Percentiles rank a stretch among this genome's conserved stretches.
Conservation (phyloP, 1,140 invertebrate genomes). For the Megalonaias nervosa region DNA sequence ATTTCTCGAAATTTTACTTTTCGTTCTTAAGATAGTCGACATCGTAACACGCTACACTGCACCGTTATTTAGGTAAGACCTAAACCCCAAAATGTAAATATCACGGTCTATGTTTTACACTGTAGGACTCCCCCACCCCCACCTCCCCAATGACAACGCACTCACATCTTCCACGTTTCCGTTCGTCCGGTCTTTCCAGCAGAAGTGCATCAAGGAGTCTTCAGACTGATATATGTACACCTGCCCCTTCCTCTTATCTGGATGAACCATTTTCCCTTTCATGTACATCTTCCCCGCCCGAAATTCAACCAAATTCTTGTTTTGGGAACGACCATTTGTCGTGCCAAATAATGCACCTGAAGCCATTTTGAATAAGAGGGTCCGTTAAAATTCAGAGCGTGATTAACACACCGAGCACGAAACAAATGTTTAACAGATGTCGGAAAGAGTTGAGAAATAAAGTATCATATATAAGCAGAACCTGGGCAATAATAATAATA, state of each 20-base stretch:
- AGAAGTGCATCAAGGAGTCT: slow-evolving; percentile 97
- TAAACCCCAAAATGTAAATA: too few relatives aligned
- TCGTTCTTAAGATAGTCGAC: not conserved
- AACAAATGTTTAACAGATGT: too few relatives aligned
- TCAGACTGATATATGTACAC: slow-evolving; percentile 95
- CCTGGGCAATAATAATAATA: too few relatives aligned
- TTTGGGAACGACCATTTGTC: slow-evolving; percentile 81
- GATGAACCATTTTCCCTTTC: slow-evolving; percentile 94
- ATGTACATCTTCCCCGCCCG: slow-evolving; percentile 97
- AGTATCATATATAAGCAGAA: too few relatives aligned
- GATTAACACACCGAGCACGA: too few relatives aligned
- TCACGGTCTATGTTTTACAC: too few relatives aligned
- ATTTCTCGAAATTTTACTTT: too few relatives aligned
- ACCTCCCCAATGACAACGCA: slow-evolving; percentile 16
- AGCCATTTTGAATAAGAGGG: slow-evolving; percentile 51
- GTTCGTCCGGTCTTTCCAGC: slow-evolving; percentile 94
- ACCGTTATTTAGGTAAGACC: not conserved
- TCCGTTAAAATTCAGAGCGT: not conserved
- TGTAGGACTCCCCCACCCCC: too few relatives aligned
- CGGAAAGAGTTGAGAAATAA: too few relatives aligned
- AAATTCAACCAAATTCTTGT: slow-evolving; percentile 95
- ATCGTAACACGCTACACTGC: not conserved
- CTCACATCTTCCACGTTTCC: slow-evolving; percentile 84
- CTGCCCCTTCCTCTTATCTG: slow-evolving; percentile 95
- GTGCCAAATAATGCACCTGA: slow-evolving; percentile 73